Evolutionary conservation across 2,113 vertebrate genomes (phyloP).

Genomic region (Ariopsis seemanni): DNA sequence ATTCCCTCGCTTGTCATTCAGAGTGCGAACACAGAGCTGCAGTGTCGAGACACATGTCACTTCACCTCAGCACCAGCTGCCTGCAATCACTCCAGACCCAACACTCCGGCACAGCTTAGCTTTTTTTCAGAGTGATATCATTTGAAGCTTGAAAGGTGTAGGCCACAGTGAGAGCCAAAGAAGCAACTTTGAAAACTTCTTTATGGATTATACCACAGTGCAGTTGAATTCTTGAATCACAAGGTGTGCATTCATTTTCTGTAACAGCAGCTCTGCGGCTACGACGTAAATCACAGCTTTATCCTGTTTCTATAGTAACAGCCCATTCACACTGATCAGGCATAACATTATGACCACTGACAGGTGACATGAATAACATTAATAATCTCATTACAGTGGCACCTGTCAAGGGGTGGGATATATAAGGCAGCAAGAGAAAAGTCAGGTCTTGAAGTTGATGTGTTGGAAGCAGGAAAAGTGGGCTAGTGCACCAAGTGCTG

Average conservation of each 20-base stretch:
- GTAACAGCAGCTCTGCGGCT: background rate
- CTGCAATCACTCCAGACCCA: conserved; percentile 29
- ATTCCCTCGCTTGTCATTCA: conserved; percentile 32
- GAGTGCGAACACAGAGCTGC: conserved; percentile 18
- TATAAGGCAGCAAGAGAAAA: no score
- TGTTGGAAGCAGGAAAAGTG: no score
- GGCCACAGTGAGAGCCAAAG: background rate
- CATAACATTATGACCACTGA: no score
- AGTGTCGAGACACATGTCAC: conserved; percentile 38
- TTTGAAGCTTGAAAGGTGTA: conserved; percentile 26
- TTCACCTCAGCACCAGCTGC: conserved; percentile 41
- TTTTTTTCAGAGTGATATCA: background rate
- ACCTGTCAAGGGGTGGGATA: no score
- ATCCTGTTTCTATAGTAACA: conserved; percentile 9
- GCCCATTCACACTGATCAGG: background rate
- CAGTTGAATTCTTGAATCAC: background rate
- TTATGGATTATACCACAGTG: background rate
- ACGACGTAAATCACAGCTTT: background rate
- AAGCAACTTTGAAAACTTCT: background rate
- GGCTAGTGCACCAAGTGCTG: no score
- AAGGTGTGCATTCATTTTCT: background rate
- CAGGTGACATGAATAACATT: no score
- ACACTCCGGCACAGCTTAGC: conserved; percentile 14
- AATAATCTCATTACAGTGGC: no score
- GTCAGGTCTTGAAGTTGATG: no score